phyloP scores from a whole-genome alignment of 2,888 invertebrate species.

The Drepanosiphum platanoidis region DNA sequence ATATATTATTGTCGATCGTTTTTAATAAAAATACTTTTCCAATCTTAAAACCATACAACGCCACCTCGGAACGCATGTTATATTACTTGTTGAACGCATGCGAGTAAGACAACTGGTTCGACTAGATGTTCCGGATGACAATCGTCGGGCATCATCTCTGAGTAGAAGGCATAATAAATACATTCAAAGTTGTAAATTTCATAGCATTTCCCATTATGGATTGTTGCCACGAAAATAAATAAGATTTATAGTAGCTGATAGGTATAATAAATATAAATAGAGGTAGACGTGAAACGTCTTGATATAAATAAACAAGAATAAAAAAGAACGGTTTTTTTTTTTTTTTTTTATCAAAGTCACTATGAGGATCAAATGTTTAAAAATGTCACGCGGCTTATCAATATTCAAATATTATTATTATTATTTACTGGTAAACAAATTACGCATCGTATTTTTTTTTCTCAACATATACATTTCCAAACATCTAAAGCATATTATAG shows the following conservation, averaged over 20 bases:
- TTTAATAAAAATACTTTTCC: not conserved
- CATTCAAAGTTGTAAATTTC: not conserved
- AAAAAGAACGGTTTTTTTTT: no score
- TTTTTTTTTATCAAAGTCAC: no score
- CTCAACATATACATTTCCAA: no score
- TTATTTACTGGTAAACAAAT: no score
- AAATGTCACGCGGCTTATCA: no score
- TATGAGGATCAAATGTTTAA: no score
- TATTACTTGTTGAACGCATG: not conserved
- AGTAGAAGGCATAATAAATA: not conserved
- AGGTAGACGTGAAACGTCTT: not conserved
- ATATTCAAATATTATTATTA: no score
- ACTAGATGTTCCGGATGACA: not conserved
- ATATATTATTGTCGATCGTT: not conserved
- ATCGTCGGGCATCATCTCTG: not conserved
- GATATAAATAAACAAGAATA: not conserved
- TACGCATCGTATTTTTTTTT: no score
- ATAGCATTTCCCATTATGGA: not conserved
- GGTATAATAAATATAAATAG: not conserved
- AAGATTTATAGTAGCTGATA: not conserved
- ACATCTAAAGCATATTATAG: no score
- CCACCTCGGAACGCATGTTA: not conserved
- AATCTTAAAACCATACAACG: not conserved
- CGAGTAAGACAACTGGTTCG: not conserved
- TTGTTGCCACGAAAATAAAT: conserved; percentile 1